Percentiles rank a stretch among this genome's conserved stretches.
Evolutionary conservation across 2,797 vertebrate species (phyloP).

Genomic region (Cynodonichthys magdalenae): DNA sequence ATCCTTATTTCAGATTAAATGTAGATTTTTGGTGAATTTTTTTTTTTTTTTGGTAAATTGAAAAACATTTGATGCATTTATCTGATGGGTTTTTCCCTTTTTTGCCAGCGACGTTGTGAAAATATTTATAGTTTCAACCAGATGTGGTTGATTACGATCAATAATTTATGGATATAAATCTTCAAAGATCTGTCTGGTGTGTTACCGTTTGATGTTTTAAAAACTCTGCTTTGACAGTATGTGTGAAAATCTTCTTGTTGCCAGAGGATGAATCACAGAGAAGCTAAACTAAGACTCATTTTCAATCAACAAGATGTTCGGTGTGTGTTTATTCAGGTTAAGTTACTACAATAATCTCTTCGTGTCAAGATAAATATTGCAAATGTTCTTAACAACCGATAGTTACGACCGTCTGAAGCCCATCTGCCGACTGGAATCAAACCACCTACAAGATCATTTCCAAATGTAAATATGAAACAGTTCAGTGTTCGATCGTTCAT

Average conservation of each 20-base stretch:
- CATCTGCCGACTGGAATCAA: conserved; percentile 21
- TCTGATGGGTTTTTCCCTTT: no score
- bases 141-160: no score
- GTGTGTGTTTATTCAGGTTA: background rate
- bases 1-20: no score
- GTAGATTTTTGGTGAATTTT: no score
- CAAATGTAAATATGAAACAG: conserved; percentile 34
- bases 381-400: conserved; percentile 8
- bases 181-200: no score
- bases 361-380: conserved; percentile 18
- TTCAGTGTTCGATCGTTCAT: conserved; percentile 15
- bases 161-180: no score
- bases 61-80: no score
- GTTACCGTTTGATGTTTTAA: background rate
- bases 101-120: no score
- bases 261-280: background rate
- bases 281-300: background rate
- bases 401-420: background rate
- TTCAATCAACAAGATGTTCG: background rate
- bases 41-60: no score
- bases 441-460: conserved; percentile 10
- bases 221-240: background rate
- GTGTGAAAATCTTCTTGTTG: background rate
- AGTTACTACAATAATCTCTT: background rate
- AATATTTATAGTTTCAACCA: no score